These are phyloP conservation scores for Piprites chloris DNA, from an alignment of 2,113 vertebrate species.

Conservation along the genomic window DNA sequence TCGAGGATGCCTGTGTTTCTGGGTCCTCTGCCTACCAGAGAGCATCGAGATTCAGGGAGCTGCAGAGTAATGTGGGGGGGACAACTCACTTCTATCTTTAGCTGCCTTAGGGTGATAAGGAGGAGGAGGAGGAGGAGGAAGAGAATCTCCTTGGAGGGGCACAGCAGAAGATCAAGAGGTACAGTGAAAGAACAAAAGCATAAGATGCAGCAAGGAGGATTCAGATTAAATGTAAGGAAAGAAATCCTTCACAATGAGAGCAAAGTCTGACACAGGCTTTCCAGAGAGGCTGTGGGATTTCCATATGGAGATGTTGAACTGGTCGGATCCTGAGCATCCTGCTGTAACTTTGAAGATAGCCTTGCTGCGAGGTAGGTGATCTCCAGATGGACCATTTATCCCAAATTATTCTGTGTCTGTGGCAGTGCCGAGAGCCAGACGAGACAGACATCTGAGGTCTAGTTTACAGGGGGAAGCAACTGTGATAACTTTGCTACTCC, in stretches of 20 bases:
- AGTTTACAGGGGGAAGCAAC: background rate
- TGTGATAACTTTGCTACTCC: background rate
- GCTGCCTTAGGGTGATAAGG: background rate
- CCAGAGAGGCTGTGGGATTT: background rate
- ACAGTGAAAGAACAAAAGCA: background rate
- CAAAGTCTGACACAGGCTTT: background rate
- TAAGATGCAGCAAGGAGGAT: background rate
- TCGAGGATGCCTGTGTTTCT: background rate
- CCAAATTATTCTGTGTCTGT: background rate
- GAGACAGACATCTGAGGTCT: background rate
- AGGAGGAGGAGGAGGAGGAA: background rate
- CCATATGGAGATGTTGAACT: background rate
- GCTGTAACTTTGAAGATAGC: background rate
- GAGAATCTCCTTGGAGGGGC: background rate
- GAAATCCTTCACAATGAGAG: background rate
- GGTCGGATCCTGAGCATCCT: background rate
- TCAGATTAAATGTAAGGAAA: background rate
- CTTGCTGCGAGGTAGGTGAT: background rate
- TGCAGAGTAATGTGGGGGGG: background rate
- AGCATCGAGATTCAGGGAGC: background rate
- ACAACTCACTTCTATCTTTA: background rate
- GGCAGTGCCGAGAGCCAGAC: background rate
- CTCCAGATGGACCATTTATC: background rate
- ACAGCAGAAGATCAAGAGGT: background rate
- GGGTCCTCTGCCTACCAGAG: background rate